Evolutionary conservation across 2,888 invertebrate species (phyloP).

Genomic region (Acleris emargana): DNA sequence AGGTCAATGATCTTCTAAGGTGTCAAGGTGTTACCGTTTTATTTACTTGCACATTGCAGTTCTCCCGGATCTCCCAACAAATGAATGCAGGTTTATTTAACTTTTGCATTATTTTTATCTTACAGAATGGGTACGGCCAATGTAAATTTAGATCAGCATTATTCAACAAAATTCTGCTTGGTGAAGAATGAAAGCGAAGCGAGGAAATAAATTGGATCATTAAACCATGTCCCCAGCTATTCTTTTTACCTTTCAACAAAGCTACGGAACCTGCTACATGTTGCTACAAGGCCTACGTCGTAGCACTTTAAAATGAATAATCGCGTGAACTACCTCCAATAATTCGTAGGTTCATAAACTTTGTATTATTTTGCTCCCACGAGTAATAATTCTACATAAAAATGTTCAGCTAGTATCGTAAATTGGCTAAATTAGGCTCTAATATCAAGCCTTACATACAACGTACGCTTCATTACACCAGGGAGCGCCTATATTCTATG

Average conservation of each 20-base stretch:
- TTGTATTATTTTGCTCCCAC: neutral
- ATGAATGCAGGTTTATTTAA: too few species aligned
- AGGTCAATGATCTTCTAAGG: conserved; percentile 32
- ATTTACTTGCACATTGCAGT: conserved; percentile 2
- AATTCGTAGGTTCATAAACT: neutral
- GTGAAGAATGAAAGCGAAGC: neutral
- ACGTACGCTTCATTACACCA: neutral
- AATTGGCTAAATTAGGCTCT: conserved; percentile 17
- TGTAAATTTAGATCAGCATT: too few species aligned
- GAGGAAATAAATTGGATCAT: neutral
- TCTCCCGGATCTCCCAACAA: too few species aligned
- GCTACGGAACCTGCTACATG: conserved; percentile 23
- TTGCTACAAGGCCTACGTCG: conserved; percentile 18
- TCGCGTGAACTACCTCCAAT: conserved; percentile 3
- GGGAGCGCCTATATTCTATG: conserved; percentile 8
- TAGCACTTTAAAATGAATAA: conserved; percentile 15
- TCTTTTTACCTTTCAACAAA: neutral
- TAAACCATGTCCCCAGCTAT: too few species aligned
- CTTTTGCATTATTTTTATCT: too few species aligned
- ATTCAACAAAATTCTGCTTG: neutral
- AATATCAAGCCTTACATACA: conserved; percentile 14
- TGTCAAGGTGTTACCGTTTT: conserved; percentile 1
- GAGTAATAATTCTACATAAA: conserved; percentile 13
- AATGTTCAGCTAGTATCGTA: conserved; percentile 1
- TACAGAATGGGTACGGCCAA: too few species aligned